Conservation (phyloP, 2,888 invertebrate genomes). For the Gryllus longicercus region DNA sequence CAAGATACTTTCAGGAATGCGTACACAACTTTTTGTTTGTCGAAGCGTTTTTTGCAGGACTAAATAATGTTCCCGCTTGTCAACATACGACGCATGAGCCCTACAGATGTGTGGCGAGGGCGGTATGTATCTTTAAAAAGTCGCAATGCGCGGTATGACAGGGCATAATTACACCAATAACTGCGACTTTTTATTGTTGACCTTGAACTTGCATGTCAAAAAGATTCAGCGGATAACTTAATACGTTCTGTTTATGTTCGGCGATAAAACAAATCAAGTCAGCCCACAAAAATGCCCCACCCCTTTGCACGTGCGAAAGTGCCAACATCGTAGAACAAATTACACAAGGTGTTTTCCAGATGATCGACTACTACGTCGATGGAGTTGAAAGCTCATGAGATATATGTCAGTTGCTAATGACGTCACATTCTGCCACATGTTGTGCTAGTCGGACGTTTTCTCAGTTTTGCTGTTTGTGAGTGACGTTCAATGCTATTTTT, state of each 20-base stretch:
- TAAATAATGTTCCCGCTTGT: background rate
- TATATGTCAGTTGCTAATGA: background rate
- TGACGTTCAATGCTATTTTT: background rate
- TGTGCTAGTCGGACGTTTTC: background rate
- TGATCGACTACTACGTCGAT: background rate
- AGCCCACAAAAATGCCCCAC: background rate
- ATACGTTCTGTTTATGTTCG: background rate
- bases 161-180: no score
- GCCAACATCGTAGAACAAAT: slow-evolving; percentile 1
- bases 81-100: background rate
- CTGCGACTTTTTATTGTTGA: background rate
- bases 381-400: background rate
- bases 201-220: background rate
- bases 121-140: background rate
- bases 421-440: background rate
- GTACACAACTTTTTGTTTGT: no score
- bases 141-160: no score
- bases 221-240: background rate
- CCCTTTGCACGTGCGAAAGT: slow-evolving; percentile 1
- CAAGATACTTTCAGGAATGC: no score
- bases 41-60: no score
- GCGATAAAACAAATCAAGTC: background rate
- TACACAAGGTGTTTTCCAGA: background rate
- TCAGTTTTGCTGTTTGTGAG: background rate
- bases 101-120: background rate